Conservation (phyloP, 2,113 vertebrate species). For the Phylloscopus whistleri region DNA sequence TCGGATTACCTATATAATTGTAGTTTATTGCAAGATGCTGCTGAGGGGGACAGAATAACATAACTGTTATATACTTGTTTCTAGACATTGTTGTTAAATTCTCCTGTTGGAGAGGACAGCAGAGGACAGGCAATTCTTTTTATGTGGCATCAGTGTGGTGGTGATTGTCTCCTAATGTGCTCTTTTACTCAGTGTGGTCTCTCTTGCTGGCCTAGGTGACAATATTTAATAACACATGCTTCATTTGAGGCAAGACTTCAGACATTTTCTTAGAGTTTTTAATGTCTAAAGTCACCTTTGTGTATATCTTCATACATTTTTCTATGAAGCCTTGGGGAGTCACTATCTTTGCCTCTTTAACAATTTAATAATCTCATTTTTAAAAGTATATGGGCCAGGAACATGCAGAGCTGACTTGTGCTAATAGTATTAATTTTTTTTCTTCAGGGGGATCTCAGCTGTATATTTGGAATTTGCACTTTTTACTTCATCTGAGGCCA, state of each 20-base stretch:
- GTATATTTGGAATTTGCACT: background rate
- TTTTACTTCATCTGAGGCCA: background rate
- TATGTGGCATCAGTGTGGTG: background rate
- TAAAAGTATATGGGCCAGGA: background rate
- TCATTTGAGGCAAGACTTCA: constrained; percentile 21
- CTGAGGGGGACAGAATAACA: background rate
- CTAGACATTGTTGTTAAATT: background rate
- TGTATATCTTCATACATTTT: constrained; percentile 1
- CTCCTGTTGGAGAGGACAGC: background rate
- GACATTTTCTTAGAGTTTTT: background rate
- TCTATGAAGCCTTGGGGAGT: constrained; percentile 13
- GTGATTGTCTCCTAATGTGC: background rate
- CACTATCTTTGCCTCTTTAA: constrained; percentile 2
- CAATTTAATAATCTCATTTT: constrained; percentile 23
- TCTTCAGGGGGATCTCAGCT: background rate
- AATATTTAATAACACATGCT: constrained; percentile 21
- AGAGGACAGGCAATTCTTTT: background rate
- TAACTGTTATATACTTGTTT: background rate
- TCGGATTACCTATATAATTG: background rate
- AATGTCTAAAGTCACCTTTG: constrained; percentile 50
- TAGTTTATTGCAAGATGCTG: background rate
- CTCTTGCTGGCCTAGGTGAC: constrained; percentile 7
- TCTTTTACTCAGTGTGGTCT: background rate
- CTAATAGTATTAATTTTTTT: background rate
- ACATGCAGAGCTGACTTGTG: background rate